These are phyloP conservation scores for Phaethornis superciliosus DNA, from an alignment of 2,113 vertebrate genomes.

Conservation along the genomic window DNA sequence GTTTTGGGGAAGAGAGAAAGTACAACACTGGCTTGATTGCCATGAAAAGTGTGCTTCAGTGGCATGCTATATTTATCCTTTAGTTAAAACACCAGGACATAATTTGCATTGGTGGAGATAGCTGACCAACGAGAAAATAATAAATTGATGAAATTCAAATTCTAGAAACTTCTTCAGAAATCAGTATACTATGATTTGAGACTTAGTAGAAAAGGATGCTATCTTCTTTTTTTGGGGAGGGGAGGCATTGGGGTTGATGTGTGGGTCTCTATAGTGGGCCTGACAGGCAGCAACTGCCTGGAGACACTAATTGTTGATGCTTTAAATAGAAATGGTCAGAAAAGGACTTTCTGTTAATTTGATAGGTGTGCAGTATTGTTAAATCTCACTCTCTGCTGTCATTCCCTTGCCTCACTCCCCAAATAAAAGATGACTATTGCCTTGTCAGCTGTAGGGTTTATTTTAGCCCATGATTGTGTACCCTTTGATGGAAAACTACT, in stretches of 20 bases:
- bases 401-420: neutral
- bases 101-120: neutral
- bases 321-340: slow-evolving; percentile 33
- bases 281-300: neutral
- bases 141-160: neutral
- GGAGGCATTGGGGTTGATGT: neutral
- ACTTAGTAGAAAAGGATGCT: neutral
- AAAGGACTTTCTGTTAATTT: neutral
- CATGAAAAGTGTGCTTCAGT: neutral
- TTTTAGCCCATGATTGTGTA: neutral
- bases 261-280: neutral
- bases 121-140: neutral
- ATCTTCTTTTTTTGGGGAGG: neutral
- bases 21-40: neutral
- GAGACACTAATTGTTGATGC: neutral
- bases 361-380: neutral
- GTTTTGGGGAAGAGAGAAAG: neutral
- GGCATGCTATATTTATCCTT: neutral
- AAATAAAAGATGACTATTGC: slow-evolving; percentile 12
- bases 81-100: neutral
- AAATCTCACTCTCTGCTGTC: neutral
- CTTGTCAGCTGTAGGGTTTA: slow-evolving; percentile 19
- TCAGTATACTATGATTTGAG: neutral
- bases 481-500: neutral
- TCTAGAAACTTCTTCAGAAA: neutral